Conservation (phyloP, 2,888 invertebrate genomes). For the Antheraea yamamai region DNA sequence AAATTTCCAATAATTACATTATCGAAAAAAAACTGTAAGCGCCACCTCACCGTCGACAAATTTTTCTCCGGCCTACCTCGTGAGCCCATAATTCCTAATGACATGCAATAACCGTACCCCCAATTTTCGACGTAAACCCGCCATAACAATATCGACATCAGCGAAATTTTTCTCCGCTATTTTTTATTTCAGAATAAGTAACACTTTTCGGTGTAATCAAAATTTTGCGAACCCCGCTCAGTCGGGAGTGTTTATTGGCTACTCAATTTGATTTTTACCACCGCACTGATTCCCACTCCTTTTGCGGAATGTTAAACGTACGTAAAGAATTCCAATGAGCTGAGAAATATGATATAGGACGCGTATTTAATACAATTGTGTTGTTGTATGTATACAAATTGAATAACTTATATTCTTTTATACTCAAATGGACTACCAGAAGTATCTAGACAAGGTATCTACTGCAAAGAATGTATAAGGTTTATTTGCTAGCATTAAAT, state of each 20-base stretch:
- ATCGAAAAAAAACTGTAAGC: conserved; percentile 66
- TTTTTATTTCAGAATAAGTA: conserved; percentile 80
- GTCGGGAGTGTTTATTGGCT: conserved; percentile 73
- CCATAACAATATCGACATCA: conserved; percentile 83
- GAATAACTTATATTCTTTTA: background rate
- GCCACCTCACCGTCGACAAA: conserved; percentile 64
- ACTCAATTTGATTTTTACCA: conserved; percentile 80
- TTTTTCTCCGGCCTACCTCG: conserved; percentile 68
- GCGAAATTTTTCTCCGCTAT: conserved; percentile 64
- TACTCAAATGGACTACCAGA: background rate
- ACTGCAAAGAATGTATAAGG: no score
- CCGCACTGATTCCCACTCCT: conserved; percentile 70
- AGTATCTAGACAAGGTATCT: background rate
- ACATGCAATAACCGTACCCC: conserved; percentile 83
- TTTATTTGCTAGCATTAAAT: no score
- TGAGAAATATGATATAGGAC: conserved; percentile 16
- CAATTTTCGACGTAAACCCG: conserved; percentile 82
- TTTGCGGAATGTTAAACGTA: conserved; percentile 57
- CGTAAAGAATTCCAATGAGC: conserved; percentile 57
- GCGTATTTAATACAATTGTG: background rate
- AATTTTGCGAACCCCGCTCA: conserved; percentile 61
- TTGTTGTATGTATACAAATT: background rate
- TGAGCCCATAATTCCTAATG: conserved; percentile 82
- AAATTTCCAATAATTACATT: conserved; percentile 82
- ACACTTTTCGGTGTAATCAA: conserved; percentile 80